These are phyloP conservation scores for Onthophagus sagittarius DNA, from an alignment of 2,888 invertebrate species.

Conservation along the genomic window DNA sequence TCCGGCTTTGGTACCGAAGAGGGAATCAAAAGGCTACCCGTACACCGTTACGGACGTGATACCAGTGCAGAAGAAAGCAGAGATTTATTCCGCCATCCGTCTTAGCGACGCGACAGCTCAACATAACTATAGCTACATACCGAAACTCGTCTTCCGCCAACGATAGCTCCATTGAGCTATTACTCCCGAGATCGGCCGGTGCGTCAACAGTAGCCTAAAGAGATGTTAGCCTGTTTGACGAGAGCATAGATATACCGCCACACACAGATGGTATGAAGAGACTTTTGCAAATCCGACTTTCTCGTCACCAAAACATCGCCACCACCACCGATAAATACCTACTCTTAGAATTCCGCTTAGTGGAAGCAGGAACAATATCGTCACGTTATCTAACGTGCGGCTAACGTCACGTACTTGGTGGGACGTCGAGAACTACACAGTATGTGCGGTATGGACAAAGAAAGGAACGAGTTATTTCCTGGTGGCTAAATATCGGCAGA, in stretches of 20 bases:
- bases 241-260: neutral
- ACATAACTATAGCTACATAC: neutral
- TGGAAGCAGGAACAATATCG: neutral
- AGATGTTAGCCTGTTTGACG: neutral
- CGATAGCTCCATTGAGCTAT: neutral
- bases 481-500: slow-evolving; percentile 15
- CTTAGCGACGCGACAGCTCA: neutral
- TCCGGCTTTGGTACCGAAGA: neutral
- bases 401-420: neutral
- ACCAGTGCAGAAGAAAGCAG: neutral
- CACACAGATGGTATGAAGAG: neutral
- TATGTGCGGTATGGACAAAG: slow-evolving; percentile 10
- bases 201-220: neutral
- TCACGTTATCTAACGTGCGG: neutral
- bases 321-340: neutral
- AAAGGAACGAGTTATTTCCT: slow-evolving; percentile 9
- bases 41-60: neutral
- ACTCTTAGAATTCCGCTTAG: neutral
- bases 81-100: neutral
- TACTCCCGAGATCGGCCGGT: neutral
- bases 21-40: neutral
- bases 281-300: neutral
- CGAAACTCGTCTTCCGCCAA: neutral
- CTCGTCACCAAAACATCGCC: neutral
- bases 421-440: neutral